Percentiles rank a stretch among this genome's conserved stretches.
Evolutionary conservation across 2,888 invertebrate genomes (phyloP).

Genomic region (Epinotia bilunana): DNA sequence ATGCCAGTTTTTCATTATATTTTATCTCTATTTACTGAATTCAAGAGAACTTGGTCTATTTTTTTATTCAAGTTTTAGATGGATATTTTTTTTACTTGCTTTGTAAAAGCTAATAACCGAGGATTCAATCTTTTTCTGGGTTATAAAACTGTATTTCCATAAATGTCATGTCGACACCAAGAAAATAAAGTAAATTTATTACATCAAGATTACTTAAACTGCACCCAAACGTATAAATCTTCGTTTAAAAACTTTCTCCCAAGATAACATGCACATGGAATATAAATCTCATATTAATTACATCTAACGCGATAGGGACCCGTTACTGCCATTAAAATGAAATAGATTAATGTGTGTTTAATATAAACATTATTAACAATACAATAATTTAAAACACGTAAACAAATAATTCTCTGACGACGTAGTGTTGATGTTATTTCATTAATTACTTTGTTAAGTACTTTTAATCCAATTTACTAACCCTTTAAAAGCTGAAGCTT

Average conservation of each 20-base stretch:
- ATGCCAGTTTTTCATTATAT: too few relatives aligned
- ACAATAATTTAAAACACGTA: constrained; percentile 21
- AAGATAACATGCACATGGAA: constrained; percentile 55
- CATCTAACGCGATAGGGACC: constrained; percentile 57
- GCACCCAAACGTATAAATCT: constrained; percentile 46
- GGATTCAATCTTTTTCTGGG: background rate
- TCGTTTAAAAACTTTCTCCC: constrained; percentile 48
- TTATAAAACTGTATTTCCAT: background rate
- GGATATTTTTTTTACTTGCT: too few relatives aligned
- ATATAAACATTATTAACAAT: constrained; percentile 32
- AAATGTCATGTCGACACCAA: background rate
- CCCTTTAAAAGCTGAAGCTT: constrained; percentile 18
- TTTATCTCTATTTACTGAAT: too few relatives aligned
- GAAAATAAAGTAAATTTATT: constrained; percentile 16
- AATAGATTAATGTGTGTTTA: constrained; percentile 28
- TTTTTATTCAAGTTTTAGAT: too few relatives aligned
- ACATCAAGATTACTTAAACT: constrained; percentile 28
- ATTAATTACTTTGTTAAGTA: constrained; percentile 4
- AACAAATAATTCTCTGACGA: constrained; percentile 17
- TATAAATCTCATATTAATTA: constrained; percentile 62
- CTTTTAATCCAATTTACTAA: background rate
- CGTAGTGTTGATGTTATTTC: constrained; percentile 6
- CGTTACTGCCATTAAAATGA: constrained; percentile 46
- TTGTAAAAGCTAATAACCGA: too few relatives aligned
- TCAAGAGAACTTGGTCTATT: too few relatives aligned